Conservation (phyloP, 2,113 vertebrate genomes). For the Nothocercus nigrocapillus region DNA sequence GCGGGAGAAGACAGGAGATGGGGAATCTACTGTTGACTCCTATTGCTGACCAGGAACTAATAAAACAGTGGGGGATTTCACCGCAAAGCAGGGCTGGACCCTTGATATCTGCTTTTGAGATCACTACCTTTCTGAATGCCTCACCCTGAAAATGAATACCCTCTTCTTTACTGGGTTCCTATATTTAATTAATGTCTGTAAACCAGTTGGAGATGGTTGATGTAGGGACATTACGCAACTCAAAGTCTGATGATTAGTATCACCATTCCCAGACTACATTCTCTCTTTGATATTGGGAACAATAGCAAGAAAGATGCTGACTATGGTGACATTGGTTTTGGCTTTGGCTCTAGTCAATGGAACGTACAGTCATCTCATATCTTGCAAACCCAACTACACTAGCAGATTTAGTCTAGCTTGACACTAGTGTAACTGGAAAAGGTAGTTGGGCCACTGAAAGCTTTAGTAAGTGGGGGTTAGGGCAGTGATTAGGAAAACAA, state of each 20-base stretch:
- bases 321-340: background rate
- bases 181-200: conserved; percentile 48
- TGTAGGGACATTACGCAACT: conserved; percentile 36
- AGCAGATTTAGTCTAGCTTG: conserved; percentile 41
- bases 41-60: background rate
- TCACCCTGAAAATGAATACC: conserved; percentile 43
- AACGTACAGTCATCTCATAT: background rate
- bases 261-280: conserved; percentile 34
- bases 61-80: background rate
- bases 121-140: background rate
- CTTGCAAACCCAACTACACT: conserved; percentile 12
- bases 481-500: background rate
- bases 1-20: background rate
- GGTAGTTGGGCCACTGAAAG: background rate
- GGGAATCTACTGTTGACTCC: background rate
- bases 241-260: conserved; percentile 23
- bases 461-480: background rate
- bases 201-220: conserved; percentile 32
- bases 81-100: background rate
- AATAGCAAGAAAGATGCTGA: conserved; percentile 9
- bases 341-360: conserved; percentile 22
- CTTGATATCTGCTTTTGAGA: background rate
- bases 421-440: conserved; percentile 16
- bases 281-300: conserved; percentile 45
- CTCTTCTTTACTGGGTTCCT: background rate